Percentiles rank a stretch among this genome's conserved stretches.
These are phyloP conservation scores for Lasioglossum leucozonium DNA, from an alignment of 2,888 invertebrate species.

Conservation along the genomic window DNA sequence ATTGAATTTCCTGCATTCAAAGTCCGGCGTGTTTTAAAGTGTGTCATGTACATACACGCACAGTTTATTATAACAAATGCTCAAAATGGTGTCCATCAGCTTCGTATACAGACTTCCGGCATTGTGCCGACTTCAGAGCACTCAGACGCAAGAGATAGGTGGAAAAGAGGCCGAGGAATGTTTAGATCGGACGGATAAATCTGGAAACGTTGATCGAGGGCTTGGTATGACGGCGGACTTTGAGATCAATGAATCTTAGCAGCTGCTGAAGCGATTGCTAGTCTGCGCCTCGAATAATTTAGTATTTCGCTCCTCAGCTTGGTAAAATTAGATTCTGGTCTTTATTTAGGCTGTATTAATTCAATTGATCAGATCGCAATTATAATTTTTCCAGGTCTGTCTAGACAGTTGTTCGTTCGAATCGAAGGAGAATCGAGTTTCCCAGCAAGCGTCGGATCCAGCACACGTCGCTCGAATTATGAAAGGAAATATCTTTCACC, in stretches of 20 bases:
- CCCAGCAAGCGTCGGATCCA: background rate
- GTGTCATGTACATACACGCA: fast-evolving
- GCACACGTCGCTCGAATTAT: background rate
- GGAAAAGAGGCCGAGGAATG: background rate
- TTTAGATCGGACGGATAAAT: background rate
- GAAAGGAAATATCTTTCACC: background rate
- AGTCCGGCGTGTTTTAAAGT: background rate
- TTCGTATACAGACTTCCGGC: conserved; percentile 17
- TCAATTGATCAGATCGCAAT: background rate
- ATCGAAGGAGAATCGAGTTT: background rate
- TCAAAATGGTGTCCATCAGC: background rate
- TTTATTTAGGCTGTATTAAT: too few relatives aligned
- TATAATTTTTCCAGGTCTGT: background rate
- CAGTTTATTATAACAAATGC: background rate
- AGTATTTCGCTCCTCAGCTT: background rate
- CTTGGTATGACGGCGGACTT: background rate
- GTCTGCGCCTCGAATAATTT: background rate
- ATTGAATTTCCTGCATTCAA: too few relatives aligned
- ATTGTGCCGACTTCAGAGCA: conserved; percentile 1
- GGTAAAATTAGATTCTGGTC: background rate
- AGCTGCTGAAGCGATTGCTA: background rate
- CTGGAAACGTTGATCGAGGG: background rate
- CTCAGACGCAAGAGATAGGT: background rate
- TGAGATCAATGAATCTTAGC: background rate
- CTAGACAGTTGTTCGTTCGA: background rate